Evolutionary conservation across 2,888 invertebrate species (phyloP), one percentile per base, ranked within the genome.

Genomic region (Zelleria hepariella): DNA sequence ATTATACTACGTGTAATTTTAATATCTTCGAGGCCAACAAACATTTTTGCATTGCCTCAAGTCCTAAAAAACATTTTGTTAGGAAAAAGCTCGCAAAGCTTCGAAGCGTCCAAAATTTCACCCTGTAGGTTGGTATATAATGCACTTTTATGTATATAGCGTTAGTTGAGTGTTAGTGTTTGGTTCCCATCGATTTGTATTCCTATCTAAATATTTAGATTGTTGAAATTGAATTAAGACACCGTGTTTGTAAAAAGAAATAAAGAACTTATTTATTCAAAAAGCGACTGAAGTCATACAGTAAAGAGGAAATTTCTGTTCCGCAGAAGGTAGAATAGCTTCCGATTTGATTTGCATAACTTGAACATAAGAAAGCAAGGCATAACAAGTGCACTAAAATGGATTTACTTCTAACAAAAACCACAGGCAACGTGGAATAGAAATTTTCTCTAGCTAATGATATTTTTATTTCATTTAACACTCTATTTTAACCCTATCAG

Each of bases 271-370:
- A 5, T 55, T 55, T 42, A 42, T 42, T 8, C 6, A 21, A 21
- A 21, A 21, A 32, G 20, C 6, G 20, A 21, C 32, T 55, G 55
- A 32, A 27, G 21, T 55, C 55, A 55, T 32, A 6, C 15, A 25
- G 55, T 8, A 32, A 42, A 55, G 88, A 86, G 88, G 86, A 87
- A 87, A 88, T 88, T 88, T 88, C 88, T 88, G 87, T 88, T 88
- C 84, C 81, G 67, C 67, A 67, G 68, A 68, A 66, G 84, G 83
- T 87, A 85, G 81, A 86, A 80, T 84, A 77, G 74, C 75, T 72
- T 73, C 69, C 69, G 64, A 57, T 67, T 68, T 65, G 65, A 66
- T 66, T 63, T 61, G 64, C 60, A 64, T 66, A 68, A 65, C 59
- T 67, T 66, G 62, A 27, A 51, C 62, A 69, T 83, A 77, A 78